Conservation (phyloP, 2,888 invertebrate genomes). For the Parasteatoda lunata region DNA sequence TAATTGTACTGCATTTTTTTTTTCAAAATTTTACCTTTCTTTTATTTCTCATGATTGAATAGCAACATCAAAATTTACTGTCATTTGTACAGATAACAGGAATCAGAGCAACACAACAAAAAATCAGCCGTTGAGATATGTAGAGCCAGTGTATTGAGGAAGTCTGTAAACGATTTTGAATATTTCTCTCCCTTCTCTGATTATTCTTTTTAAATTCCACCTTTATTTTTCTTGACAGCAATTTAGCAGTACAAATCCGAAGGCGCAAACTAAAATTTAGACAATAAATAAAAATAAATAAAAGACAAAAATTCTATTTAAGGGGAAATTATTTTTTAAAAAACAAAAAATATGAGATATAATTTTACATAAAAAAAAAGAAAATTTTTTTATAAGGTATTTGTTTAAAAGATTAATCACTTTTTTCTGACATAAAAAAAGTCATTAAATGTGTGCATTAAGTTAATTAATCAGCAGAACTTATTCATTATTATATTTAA, state of each 20-base stretch:
- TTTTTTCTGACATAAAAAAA: no score
- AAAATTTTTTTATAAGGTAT: no score
- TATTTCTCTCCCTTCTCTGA: not conserved
- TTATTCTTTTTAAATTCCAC: constrained; percentile 1
- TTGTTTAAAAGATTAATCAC: no score
- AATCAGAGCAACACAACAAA: not conserved
- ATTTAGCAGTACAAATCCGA: constrained; percentile 1
- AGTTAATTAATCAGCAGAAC: no score
- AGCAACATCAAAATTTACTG: not conserved
- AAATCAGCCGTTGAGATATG: constrained; percentile 2
- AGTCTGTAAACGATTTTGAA: not conserved
- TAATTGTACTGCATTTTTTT: not conserved
- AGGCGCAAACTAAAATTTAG: constrained; percentile 2
- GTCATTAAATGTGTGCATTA: no score
- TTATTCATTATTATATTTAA: no score
- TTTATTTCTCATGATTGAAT: constrained; percentile 5
- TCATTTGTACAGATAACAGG: not conserved
- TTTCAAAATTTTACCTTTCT: constrained; percentile 1
- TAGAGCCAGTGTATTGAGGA: not conserved
- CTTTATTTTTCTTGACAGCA: not conserved
- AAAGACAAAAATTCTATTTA: not conserved
- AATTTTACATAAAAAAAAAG: no score
- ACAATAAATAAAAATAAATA: not conserved
- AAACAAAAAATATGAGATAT: no score
- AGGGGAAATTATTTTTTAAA: not conserved